Conservation (phyloP, 1,140 invertebrate species). For the Berghia stephanieae region DNA sequence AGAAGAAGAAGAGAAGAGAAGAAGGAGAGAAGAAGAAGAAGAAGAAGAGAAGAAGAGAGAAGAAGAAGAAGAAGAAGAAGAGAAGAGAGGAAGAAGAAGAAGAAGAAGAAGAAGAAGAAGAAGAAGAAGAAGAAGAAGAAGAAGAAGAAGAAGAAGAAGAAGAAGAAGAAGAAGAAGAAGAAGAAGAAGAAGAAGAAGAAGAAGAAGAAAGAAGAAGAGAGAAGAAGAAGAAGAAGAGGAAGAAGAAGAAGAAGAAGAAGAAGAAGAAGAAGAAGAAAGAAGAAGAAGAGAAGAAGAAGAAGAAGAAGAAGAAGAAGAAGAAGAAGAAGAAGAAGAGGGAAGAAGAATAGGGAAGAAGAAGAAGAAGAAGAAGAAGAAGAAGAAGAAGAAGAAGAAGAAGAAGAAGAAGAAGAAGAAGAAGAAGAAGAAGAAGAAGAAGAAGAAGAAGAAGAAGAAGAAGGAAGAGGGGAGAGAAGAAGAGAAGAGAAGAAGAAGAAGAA, state of each 20-base stretch:
- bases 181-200: slow-evolving; percentile 8
- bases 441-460: slow-evolving; percentile 5
- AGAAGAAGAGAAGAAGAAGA: not conserved
- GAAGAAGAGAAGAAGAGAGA: slow-evolving; percentile 16
- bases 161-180: slow-evolving; percentile 26
- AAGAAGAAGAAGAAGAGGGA: not conserved
- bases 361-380: slow-evolving; percentile 21
- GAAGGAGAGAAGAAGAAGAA: too few species aligned
- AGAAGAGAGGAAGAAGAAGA: slow-evolving; percentile 14
- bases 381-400: slow-evolving; percentile 15
- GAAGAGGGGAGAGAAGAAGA: slow-evolving; percentile 8
- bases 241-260: not conserved
- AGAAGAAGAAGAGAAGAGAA: not conserved
- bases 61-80: not conserved
- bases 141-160: slow-evolving; percentile 18
- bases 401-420: slow-evolving; percentile 11
- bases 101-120: slow-evolving; percentile 24
- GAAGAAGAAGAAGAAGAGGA: not conserved
- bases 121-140: slow-evolving; percentile 18
- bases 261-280: slow-evolving; percentile 3
- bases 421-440: not conserved
- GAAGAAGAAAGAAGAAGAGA: not conserved
- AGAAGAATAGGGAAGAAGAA: not conserved
- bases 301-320: not conserved
- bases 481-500: not conserved